These are phyloP conservation scores for Proterorhinus semilunaris DNA, from an alignment of 2,113 vertebrate species.

Conservation along the genomic window DNA sequence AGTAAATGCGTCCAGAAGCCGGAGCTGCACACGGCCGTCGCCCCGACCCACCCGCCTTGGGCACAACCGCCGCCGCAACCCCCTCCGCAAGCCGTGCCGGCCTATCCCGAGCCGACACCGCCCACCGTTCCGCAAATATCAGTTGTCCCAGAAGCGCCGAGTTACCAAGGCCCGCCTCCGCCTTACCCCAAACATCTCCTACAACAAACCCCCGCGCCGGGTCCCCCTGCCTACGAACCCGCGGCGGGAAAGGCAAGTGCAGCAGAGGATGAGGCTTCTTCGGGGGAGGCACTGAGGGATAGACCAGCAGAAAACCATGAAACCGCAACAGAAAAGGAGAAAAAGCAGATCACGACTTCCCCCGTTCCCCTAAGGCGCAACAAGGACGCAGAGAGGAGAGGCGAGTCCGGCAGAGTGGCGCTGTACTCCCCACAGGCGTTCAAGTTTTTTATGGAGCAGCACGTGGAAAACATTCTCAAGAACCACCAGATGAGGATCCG, in stretches of 20 bases:
- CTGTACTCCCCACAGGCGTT: constrained; percentile 97
- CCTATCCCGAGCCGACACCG: constrained; percentile 65
- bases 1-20: constrained; percentile 94
- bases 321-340: constrained; percentile 83
- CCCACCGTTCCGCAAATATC: constrained; percentile 46
- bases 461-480: constrained; percentile 97
- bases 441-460: constrained; percentile 99
- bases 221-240: constrained; percentile 60
- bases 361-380: constrained; percentile 92
- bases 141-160: constrained; percentile 60
- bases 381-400: constrained; percentile 88
- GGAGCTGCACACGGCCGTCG: constrained; percentile 92
- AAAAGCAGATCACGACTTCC: constrained; percentile 95
- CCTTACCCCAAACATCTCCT: constrained; percentile 93
- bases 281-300: constrained; percentile 68
- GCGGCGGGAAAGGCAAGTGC: constrained; percentile 43
- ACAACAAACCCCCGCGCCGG: constrained; percentile 79
- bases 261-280: constrained; percentile 55
- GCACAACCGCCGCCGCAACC: constrained; percentile 74
- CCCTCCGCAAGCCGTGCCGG: constrained; percentile 37
- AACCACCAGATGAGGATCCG: constrained; percentile 93
- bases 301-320: constrained; percentile 53
- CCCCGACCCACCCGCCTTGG: constrained; percentile 93
- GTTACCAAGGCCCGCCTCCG: constrained; percentile 84
- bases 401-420: constrained; percentile 86